Evolutionary conservation across 2,797 vertebrate species (phyloP), one percentile per base, ranked within the genome.

Genomic region (Danio choprae): DNA sequence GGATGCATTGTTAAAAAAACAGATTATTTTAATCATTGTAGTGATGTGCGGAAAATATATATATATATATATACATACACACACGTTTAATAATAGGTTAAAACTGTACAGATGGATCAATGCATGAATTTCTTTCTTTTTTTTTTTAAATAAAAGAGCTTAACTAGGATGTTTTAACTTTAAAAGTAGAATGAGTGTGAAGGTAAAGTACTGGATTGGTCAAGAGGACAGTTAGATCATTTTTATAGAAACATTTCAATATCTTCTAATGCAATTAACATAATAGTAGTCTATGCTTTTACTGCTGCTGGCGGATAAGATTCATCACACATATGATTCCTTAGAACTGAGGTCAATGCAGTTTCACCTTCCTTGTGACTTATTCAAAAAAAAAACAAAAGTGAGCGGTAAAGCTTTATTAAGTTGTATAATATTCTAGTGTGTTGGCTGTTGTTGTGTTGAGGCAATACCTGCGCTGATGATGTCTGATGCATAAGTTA

Each of bases 251-350:
- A 18, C 18, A 53, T 79, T 79, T 79, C 56, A 29, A 43, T 62
- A 62, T 71, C 18, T 1, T 70, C 8, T 50, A 60, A 79, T 53
- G 58, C 82, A 85, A 69, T 84, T 92, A 89, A 90, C 77, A 60
- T 40, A 6, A 80, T 84, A 77, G 84, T 86, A 86, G 79, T 87
- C 58, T 84, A 70, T 87, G 83, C 68, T 81, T 87, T 81, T 90
- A 86, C 88, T 89, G 93, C 92, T 93, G 92, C 92, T 93, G 91
- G 29, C 86, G 18, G 75, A 64, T 83, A 83, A 81, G 74, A 84
- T 74, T 84, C 70, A 62, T 79, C 76, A 82, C 75, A 83, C 79
- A 53, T 79, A 79, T 83, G 80, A 81, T 87, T 89, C 87, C 78
- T 74, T 36, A 77, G 77, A 79, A 62, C 74, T 86, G 74, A 81